phyloP scores from a whole-genome alignment of 92 coral and sea anemone genomes.

The Muricea muricata region DNA sequence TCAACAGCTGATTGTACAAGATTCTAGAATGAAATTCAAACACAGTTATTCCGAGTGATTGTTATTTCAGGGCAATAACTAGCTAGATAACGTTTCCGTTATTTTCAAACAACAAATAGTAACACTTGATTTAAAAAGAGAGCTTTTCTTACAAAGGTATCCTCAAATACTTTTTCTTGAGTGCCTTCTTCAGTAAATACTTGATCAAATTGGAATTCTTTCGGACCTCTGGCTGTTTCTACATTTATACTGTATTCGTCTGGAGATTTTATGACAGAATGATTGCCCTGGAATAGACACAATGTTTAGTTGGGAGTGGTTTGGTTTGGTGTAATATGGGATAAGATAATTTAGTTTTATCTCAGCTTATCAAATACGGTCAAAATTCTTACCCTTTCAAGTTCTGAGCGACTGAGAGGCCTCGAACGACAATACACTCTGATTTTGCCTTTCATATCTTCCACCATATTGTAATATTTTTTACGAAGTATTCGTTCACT shows the following conservation, averaged over 20 bases:
- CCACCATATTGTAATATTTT: conserved; percentile 98
- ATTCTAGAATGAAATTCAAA: conserved; percentile 70
- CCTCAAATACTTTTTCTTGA: conserved; percentile 97
- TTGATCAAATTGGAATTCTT: conserved; percentile 94
- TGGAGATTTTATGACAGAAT: conserved; percentile 89
- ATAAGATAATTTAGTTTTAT: not conserved
- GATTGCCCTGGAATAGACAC: conserved; percentile 74
- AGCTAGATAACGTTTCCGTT: too few species aligned
- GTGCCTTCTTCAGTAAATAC: conserved; percentile 90
- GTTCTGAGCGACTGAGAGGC: conserved; percentile 89
- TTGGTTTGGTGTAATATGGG: not conserved
- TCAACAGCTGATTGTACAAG: conserved; percentile 98
- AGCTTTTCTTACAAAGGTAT: conserved; percentile 71
- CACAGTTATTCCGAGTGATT: too few species aligned
- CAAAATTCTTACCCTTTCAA: conserved; percentile 71
- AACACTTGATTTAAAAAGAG: too few species aligned
- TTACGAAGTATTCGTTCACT: conserved; percentile 98
- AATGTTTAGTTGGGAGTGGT: not conserved
- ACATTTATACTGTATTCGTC: conserved; percentile 90
- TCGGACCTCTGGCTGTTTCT: conserved; percentile 83
- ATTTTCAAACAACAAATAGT: too few species aligned
- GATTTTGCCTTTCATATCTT: conserved; percentile 99
- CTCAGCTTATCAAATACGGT: not conserved
- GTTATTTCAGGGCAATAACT: too few species aligned
- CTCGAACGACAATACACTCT: conserved; percentile 95